Evolutionary conservation across 2,113 vertebrate genomes (phyloP), one percentile per base, ranked within the genome.

Genomic region (Probosciger aterrimus): DNA sequence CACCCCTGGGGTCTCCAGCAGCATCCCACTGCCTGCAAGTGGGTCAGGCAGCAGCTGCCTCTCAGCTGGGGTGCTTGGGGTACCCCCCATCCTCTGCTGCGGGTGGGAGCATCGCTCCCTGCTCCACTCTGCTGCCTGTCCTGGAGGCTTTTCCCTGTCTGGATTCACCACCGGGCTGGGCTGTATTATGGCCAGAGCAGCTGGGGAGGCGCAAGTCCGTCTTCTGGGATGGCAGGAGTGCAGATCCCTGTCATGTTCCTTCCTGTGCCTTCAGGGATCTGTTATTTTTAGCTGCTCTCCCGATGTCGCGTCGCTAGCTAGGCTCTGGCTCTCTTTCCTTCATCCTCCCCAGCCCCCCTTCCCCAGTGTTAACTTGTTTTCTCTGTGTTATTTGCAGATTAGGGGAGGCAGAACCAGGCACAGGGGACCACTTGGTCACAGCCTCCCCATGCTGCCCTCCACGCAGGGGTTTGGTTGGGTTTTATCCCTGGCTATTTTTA

Each of bases 251-350:
- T 64, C 71, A 44, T 92, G 64, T 88, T 89, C 86, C 73, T 93
- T 71, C 59, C 63, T 7, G 7, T 75, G 90, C 86, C 95, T 94
- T 88, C 18, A 10, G 93, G 81, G 83, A 88, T 79, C 78, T 74
- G 82, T 93, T 93, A 92, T 95, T 93, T 95, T 96, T 93, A 95
- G 88, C 70, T 0, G 0, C 73, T 93, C n/a, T 93, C 77, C 47
- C 63, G 33, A 43, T 53, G 73, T 91, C 16, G 4, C 14, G 16
- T 93, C 28, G 4, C 85, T 88, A 53, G 84, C 50, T 43, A 37
- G 70, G 79, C 64, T 89, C 73, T 68, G 62, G 33, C 43, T 49
- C 37, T 64, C 41, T 84, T 28, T 63, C 70, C 39, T 70, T 6
- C 2, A 3, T 2, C 16, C 31, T 31, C 20, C 24, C 10, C 17